A percentile compares a stretch with the other conserved stretches of the same genome.
phyloP scores from a whole-genome alignment of 2,113 vertebrate species.

The Bujurquina vittata region DNA sequence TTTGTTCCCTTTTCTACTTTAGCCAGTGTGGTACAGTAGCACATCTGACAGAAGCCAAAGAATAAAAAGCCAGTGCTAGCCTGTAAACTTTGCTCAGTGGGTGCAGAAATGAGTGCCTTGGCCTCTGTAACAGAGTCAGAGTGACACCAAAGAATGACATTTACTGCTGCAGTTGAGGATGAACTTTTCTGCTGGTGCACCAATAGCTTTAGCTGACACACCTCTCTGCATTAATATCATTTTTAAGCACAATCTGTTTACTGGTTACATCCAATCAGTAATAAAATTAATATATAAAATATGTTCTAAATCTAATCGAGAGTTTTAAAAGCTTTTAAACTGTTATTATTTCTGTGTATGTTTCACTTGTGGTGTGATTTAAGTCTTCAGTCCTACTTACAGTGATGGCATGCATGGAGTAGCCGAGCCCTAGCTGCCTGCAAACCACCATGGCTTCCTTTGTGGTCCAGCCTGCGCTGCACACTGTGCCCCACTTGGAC shows the following conservation, averaged over 20 bases:
- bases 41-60: neutral
- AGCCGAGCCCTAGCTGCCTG: conserved; percentile 89
- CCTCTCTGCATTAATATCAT: neutral
- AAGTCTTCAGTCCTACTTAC: conserved; percentile 75
- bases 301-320: neutral
- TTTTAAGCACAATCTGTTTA: neutral
- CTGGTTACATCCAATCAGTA: neutral
- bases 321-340: no score
- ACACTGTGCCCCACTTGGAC: conserved; percentile 87
- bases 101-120: neutral
- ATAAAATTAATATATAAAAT: neutral
- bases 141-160: neutral
- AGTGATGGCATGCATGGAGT: conserved; percentile 88
- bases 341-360: neutral
- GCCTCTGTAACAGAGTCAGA: neutral
- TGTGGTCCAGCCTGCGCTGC: conserved; percentile 89
- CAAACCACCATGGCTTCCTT: conserved; percentile 89
- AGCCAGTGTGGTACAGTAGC: neutral
- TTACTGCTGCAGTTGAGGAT: no score
- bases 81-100: neutral
- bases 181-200: neutral
- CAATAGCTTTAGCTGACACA: neutral
- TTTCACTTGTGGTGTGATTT: neutral
- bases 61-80: no score
- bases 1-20: no score